Evolutionary conservation across 1,140 invertebrate genomes (phyloP), one percentile per base, ranked within the genome.

Genomic region (Euura lappo): DNA sequence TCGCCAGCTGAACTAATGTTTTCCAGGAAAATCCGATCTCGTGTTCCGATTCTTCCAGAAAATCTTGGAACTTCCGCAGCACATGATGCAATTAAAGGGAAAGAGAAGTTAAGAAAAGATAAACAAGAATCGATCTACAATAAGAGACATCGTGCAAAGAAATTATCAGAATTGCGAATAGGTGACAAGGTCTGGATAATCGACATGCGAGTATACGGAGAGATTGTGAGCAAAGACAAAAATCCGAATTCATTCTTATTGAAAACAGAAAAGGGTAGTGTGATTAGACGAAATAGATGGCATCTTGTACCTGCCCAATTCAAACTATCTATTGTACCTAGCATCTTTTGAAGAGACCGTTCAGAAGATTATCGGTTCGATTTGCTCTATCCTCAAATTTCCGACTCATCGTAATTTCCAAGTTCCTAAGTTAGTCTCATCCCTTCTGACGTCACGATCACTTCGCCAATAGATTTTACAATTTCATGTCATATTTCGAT

Each of bases 1-100:
- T 75, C 77, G 2, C 77, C 77, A 0, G 75, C 77, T 2, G 72
- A 78, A 71, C 44, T 79, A 44, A 68, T 77, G 71, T 79, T 77
- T 66, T 72, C 72, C 0, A 43, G 78, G 47, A 71, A 68, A 72
- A 75, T 78, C 7, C 68, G 73, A 8, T 71, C 75, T 7, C 72
- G 68, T 2, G 1, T 78, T n/a, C 78, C 77, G 45, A 69, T 72
- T 45, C 65, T 75, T 6, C 68, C 74, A 5, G 67, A 45, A 1
- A 5, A 64, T 6, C 46, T 79, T 6, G 71, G 71, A 1, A 74
- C 71, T 0, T 79, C 72, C 51, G 4, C 6, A 5, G 65, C 70
- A 13, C 51, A 77, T 28, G 6, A 71, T 3, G 60, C 28, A 11
- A 44, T 74, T 2, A 10, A 6, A 13, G 7, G 28, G 2, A 71